These are phyloP conservation scores for Anguilla rostrata DNA, from an alignment of 2,113 vertebrate genomes.

Conservation along the genomic window DNA sequence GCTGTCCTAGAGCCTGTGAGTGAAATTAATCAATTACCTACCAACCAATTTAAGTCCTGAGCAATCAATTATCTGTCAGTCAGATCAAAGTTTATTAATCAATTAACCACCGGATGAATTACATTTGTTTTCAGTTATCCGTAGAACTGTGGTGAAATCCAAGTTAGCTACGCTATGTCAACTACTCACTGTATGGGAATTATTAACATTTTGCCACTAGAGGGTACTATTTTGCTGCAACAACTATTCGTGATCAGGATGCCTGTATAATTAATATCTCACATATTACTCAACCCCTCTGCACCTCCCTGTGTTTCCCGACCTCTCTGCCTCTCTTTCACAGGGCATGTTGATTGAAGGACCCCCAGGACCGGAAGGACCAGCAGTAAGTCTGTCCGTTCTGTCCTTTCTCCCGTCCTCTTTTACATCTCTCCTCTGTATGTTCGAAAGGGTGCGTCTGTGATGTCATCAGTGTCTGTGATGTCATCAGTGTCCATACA, in stretches of 20 bases:
- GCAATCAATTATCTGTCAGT: background rate
- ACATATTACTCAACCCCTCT: background rate
- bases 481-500: background rate
- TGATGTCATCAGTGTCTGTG: background rate
- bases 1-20: conserved; percentile 87
- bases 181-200: background rate
- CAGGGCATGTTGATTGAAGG: conserved; percentile 90
- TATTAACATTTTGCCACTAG: background rate
- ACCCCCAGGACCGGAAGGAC: conserved; percentile 84
- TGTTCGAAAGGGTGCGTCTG: background rate
- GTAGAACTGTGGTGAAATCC: background rate
- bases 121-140: background rate
- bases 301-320: background rate
- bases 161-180: background rate
- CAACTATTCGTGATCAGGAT: background rate
- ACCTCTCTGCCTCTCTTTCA: conserved; percentile 11
- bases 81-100: background rate
- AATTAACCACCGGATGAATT: background rate
- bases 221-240: background rate
- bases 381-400: conserved; percentile 74
- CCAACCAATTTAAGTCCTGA: background rate
- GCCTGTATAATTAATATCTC: background rate
- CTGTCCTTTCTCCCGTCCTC: background rate
- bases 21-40: conserved; percentile 35
- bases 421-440: background rate